Evolutionary conservation across 2,797 vertebrate species (phyloP), one percentile per base, ranked within the genome.

Genomic region (Cheirogaleus major): DNA sequence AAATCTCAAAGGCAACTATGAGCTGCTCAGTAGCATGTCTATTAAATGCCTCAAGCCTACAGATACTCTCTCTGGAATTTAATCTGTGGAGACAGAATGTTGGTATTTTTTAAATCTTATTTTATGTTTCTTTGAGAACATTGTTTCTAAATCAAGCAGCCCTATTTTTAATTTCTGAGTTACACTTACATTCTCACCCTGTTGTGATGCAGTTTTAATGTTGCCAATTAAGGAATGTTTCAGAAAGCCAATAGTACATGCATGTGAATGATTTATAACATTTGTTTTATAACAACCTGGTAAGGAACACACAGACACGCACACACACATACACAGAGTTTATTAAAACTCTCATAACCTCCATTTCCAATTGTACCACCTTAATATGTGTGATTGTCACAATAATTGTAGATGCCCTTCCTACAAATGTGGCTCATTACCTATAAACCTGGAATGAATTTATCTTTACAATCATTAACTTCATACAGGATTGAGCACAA

Each of bases 371-470:
- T 48, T 79, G 2, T 82, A 70, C 20, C 7, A 76, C 20, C 17
- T 86, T 87, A 72, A 75, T 95, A 61, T 75, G 73, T 52, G 32
- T 59, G 59, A 92, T 72, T 61, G 61, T 79, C 35, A 25, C 70
- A 80, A 78, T 55, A 89, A 90, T 69, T 87, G 3, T 80, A 90
- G 61, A 73, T 25, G 52, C 1, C 25, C n/a, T 93, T 94, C 52
- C 52, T 72, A 65, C 59, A 72, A 80, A 57, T n/a, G 73, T 52
- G 52, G 52, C 48, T 91, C 67, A 79, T 87, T 96, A n/a, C 91
- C 43, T 95, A 86, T 50, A 96, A 95, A 85, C 13, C 43, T 86
- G 35, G 87, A 90, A 93, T 45, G 2, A 85, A 82, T 92, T 93
- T 76, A 75, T 23, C 69, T 82, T 90, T 61, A 79, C 87, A 85